phyloP scores from a whole-genome alignment of 1,140 invertebrate species.

The Ceratosolen fusciceps region DNA sequence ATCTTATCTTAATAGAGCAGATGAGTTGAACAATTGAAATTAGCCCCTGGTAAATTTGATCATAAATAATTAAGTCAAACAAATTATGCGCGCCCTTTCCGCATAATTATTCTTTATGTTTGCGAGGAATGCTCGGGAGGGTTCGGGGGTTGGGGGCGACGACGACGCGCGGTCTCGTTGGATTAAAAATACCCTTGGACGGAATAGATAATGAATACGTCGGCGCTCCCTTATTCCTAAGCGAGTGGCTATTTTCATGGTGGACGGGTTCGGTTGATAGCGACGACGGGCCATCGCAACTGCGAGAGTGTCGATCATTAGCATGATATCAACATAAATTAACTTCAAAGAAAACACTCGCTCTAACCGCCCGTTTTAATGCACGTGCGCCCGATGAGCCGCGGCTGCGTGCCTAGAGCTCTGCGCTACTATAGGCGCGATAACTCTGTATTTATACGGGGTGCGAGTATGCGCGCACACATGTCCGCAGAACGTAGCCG shows the following conservation, averaged over 20 bases:
- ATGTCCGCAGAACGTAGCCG: background rate
- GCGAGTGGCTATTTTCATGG: conserved; percentile 11
- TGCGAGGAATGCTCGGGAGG: no score
- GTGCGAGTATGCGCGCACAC: background rate
- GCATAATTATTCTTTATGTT: background rate
- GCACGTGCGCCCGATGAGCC: no score
- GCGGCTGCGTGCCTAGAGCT: no score
- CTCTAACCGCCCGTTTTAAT: background rate
- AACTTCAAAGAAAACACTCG: conserved; percentile 9
- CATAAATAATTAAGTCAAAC: background rate
- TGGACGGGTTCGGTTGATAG: no score
- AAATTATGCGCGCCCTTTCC: no score
- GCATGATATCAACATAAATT: conserved; percentile 36
- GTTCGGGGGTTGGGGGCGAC: no score
- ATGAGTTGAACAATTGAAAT: background rate
- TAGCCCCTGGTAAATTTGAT: background rate
- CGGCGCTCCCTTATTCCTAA: conserved; percentile 6
- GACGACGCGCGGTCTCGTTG: no score
- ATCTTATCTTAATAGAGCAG: background rate
- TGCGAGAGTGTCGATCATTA: conserved; percentile 22
- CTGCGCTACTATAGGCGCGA: background rate
- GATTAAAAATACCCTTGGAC: no score
- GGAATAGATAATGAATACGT: conserved; percentile 18
- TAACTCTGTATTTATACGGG: background rate
- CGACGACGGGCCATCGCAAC: background rate